These are phyloP conservation scores for Diadromus collaris DNA, from an alignment of 2,888 invertebrate species.

Conservation along the genomic window DNA sequence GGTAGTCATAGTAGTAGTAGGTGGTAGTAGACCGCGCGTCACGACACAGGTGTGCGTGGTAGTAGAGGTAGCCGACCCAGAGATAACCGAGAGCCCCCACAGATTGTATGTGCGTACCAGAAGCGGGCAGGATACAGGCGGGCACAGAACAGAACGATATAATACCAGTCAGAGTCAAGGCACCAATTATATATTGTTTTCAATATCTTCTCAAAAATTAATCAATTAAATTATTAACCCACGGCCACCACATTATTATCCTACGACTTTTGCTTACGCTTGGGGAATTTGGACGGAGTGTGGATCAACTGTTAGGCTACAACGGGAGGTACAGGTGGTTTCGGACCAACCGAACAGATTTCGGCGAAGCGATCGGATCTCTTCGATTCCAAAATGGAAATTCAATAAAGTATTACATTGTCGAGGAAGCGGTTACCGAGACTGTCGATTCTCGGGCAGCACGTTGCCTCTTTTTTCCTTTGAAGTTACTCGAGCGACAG, in stretches of 20 bases:
- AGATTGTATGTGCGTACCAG: slow-evolving; percentile 75
- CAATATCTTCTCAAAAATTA: neutral
- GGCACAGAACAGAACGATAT: slow-evolving; percentile 77
- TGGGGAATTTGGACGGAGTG: slow-evolving; percentile 5
- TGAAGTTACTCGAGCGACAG: slow-evolving; percentile 35
- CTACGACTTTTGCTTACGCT: slow-evolving; percentile 51
- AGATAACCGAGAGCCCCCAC: slow-evolving; percentile 74
- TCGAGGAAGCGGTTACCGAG: neutral
- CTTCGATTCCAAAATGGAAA: neutral
- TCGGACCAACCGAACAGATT: neutral
- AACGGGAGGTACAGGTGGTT: neutral
- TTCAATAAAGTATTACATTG: neutral
- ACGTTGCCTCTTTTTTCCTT: neutral
- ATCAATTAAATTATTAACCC: slow-evolving; percentile 51
- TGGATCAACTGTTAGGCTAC: neutral
- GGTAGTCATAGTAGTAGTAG: slow-evolving; percentile 63
- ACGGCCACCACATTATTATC: slow-evolving; percentile 56
- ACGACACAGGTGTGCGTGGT: slow-evolving; percentile 62
- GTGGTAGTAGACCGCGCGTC: slow-evolving; percentile 62
- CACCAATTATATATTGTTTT: slow-evolving; percentile 65
- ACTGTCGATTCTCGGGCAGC: neutral
- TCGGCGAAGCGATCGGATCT: slow-evolving; percentile 1
- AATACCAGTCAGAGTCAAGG: slow-evolving; percentile 75
- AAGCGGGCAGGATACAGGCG: slow-evolving; percentile 76
- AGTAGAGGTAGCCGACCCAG: slow-evolving; percentile 72